Base-by-base conservation (phyloP, 2,797 vertebrate genomes). In the Xiphophorus birchmanni region DNA sequence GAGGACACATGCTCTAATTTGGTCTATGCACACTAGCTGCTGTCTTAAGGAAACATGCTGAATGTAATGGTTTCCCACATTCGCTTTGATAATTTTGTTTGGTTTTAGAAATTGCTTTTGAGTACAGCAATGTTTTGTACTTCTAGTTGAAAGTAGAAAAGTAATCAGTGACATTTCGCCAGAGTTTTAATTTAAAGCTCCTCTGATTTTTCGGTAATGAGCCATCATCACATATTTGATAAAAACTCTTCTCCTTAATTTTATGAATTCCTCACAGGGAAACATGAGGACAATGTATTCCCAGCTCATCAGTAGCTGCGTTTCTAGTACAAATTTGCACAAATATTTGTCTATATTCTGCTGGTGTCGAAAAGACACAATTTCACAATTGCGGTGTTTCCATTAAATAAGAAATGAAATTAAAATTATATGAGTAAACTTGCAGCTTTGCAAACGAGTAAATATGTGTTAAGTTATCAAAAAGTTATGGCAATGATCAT, bases 1-100 rank as follows among this genome's bases (percentile, higher is more conserved):
- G 42, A 81, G 80, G 76, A 79, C 50, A 83, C 40, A 73, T 21
- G 77, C 63, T 73, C 40, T 8, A 2, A 58, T 76, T 45, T 45
- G 12, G 11, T 42, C 18, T 42, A 4, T 18, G 17, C 50, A 13
- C 1, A 48, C 47, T 21, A 56, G 37, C 69, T 76, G 74, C 79
- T 32, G 73, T 58, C 5, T 74, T 76, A 69, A 63, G 48, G 47
- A 74, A 76, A 47, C 50, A 40, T 2, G 26, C 5, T 44, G 13
- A 76, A 76, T 18, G 23, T 40, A 76, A 75, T 0, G 2, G 21
- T 44, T 82, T 17, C 74, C 69, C 12, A 72, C 26, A 45, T 45
- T 72, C 23, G 15, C 42, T 15, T 8, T 45, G 12, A 45, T 15
- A 23, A 29, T 45, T n/a, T 26, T n/a, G 26, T 45, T 72, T 23